Conservation (phyloP, 2,888 invertebrate genomes). For the Panopea generosa region DNA sequence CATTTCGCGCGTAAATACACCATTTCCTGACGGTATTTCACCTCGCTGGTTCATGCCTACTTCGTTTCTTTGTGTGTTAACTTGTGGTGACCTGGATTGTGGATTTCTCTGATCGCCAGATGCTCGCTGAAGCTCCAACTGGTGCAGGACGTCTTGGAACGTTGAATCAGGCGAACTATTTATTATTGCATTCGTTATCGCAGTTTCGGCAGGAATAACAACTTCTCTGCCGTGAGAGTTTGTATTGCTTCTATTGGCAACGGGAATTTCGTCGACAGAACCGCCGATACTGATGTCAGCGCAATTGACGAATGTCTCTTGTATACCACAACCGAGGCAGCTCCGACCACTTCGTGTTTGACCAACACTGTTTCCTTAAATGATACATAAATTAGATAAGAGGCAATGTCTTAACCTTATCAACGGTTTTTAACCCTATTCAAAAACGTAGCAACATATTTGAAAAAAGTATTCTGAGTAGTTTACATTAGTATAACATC, state of each 20-base stretch:
- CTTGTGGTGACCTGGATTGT: too few relatives aligned
- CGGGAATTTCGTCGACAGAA: constrained; percentile 33
- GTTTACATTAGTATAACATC: too few relatives aligned
- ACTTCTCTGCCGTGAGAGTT: constrained; percentile 6
- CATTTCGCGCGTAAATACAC: too few relatives aligned
- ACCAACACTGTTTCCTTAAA: constrained; percentile 67
- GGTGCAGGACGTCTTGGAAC: neutral
- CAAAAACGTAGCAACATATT: too few relatives aligned
- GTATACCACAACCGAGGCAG: constrained; percentile 69
- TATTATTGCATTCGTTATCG: constrained; percentile 12
- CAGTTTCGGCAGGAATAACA: constrained; percentile 9
- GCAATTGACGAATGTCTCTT: constrained; percentile 71
- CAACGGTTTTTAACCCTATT: too few relatives aligned
- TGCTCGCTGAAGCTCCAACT: too few relatives aligned
- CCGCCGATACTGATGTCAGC: constrained; percentile 68
- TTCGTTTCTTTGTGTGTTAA: too few relatives aligned
- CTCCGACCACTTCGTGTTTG: constrained; percentile 35
- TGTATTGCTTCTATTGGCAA: constrained; percentile 1
- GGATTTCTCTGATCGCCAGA: too few relatives aligned
- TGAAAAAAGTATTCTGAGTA: too few relatives aligned
- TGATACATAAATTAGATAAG: neutral
- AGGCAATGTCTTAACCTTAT: too few relatives aligned
- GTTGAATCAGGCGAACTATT: constrained; percentile 10
- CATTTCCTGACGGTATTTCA: too few relatives aligned
- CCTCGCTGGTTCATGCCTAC: too few relatives aligned